Percentiles rank a stretch among this genome's conserved stretches.
Conservation (phyloP, 2,797 vertebrate genomes). For the Zalophus californianus region DNA sequence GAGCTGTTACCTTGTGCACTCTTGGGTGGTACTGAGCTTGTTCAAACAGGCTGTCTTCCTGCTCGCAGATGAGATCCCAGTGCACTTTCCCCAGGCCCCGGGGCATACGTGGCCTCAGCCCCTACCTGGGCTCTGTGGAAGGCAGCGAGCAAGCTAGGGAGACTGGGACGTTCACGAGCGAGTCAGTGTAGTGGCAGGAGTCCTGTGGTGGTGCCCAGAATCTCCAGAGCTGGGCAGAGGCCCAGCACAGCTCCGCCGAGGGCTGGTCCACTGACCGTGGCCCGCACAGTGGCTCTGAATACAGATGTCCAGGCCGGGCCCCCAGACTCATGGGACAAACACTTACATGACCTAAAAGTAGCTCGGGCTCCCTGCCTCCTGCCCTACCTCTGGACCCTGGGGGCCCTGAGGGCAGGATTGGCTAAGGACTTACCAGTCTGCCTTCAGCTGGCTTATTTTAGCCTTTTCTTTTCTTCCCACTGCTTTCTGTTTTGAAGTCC, state of each 20-base stretch:
- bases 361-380: background rate
- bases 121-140: background rate
- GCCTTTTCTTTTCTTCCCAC: background rate
- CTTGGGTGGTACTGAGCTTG: background rate
- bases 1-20: background rate
- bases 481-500: background rate
- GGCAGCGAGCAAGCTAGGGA: background rate
- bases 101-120: fast-evolving
- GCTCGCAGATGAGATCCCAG: background rate
- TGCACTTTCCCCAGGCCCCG: background rate
- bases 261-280: background rate
- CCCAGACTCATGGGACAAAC: background rate
- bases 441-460: background rate
- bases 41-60: background rate
- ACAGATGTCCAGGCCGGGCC: background rate
- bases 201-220: background rate
- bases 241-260: background rate
- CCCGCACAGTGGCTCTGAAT: background rate
- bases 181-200: background rate
- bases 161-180: background rate
- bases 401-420: background rate
- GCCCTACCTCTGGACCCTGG: background rate
- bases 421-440: too few relatives aligned
- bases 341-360: background rate
- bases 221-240: background rate